Evolutionary conservation across 2,113 vertebrate genomes (phyloP), one percentile per base, ranked within the genome.

Genomic region (Malurus alboscapulatus): DNA sequence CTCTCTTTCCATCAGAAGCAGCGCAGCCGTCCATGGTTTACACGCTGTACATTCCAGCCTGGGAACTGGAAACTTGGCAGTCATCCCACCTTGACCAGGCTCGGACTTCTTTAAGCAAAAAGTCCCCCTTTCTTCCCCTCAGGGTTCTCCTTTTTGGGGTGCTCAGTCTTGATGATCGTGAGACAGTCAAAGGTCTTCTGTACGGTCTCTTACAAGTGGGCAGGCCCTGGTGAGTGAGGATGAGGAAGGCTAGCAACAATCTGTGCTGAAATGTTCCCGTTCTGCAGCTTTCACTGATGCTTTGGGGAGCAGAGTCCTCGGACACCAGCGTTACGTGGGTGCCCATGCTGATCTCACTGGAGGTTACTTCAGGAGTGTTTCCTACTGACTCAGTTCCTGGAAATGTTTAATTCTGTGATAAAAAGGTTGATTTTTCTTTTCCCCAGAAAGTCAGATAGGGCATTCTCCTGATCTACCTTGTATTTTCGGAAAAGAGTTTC

Each of bases 291-390:
- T 45, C 34, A 42, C 17, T 29, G 36, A 16, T 3, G 3, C 26
- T 66, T 69, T 27, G 26, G 47, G 32, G 51, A 48, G 13, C 50
- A 71, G n/a, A 44, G 19, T 17, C 47, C 69, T 77, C 68, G 74
- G 34, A 59, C 38, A 47, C 9, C 20, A 20, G 20, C 0, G 0
- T 4, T 42, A 20, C 4, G 11, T 6, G 25, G 11, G 25, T 77
- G 20, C 6, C 26, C 15, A 59, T 61, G 38, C n/a, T 68, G 50
- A 36, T 83, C 22, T 77, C 58, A 42, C 13, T 18, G 27, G 42
- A 9, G 7, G 6, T 73, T 87, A 16, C 55, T 62, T 51, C 62
- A 86, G 24, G 16, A 59, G 54, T 62, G 36, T 18, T 69, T 87
- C 34, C 57, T 40, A 42, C 9, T 42, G 29, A 16, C 42, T 86